These are phyloP conservation scores for Atractosteus spatula DNA, from an alignment of 2,113 vertebrate species.

Conservation along the genomic window DNA sequence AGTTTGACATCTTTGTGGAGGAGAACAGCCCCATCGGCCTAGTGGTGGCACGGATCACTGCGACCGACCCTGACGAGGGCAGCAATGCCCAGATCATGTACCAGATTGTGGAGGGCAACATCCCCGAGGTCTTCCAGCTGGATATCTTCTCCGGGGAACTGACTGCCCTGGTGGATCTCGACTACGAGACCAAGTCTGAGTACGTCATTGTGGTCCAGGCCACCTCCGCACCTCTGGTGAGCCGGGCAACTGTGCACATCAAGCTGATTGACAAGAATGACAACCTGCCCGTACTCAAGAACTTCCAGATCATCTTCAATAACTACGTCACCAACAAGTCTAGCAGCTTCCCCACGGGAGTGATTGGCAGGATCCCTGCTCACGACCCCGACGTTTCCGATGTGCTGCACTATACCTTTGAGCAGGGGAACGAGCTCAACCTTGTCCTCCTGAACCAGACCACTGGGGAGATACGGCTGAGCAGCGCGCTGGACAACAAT, in stretches of 20 bases:
- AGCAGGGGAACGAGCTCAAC: constrained; percentile 87
- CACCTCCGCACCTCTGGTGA: constrained; percentile 90
- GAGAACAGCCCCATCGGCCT: constrained; percentile 94
- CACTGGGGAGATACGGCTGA: constrained; percentile 86
- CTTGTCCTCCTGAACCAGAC: constrained; percentile 84
- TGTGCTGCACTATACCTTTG: constrained; percentile 80
- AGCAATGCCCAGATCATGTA: constrained; percentile 98
- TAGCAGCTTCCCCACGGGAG: constrained; percentile 82
- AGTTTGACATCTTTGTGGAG: constrained; percentile 90
- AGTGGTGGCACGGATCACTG: constrained; percentile 83
- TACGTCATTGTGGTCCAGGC: constrained; percentile 93
- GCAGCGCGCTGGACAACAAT: constrained; percentile 88
- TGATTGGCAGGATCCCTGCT: constrained; percentile 88
- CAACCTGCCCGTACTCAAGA: constrained; percentile 83
- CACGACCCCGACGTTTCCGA: constrained; percentile 86
- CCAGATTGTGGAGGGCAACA: constrained; percentile 95
- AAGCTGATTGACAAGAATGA: constrained; percentile 88
- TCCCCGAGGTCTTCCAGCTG: constrained; percentile 91
- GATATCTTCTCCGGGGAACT: constrained; percentile 96
- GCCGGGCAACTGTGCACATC: constrained; percentile 88
- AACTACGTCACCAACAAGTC: constrained; percentile 92
- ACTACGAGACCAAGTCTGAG: constrained; percentile 83
- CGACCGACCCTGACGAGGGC: constrained; percentile 90
- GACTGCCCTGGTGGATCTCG: constrained; percentile 84
- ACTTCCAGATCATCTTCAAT: constrained; percentile 97